Evolutionary conservation across 2,888 invertebrate genomes (phyloP).

Genomic region (Drosophila rubida): DNA sequence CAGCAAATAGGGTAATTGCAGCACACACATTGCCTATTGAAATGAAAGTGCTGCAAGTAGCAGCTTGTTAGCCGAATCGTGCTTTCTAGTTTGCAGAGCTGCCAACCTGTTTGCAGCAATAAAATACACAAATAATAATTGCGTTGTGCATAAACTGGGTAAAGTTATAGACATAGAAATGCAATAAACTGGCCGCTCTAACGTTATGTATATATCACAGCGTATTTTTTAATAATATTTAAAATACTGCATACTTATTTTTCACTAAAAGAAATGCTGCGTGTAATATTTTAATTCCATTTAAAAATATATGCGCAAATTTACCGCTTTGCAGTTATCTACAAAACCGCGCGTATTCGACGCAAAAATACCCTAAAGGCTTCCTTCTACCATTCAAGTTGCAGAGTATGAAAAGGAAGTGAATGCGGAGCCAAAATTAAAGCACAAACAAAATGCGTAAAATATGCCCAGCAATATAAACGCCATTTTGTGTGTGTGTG

Average conservation of each 20-base stretch:
- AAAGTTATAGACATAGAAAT: constrained; percentile 15
- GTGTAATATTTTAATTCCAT: constrained; percentile 55
- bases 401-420: background rate
- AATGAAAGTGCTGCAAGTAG: constrained; percentile 19
- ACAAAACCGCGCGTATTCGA: background rate
- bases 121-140: constrained; percentile 18
- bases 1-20: constrained; percentile 2
- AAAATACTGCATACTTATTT: constrained; percentile 7
- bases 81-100: constrained; percentile 18
- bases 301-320: constrained; percentile 44
- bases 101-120: constrained; percentile 28
- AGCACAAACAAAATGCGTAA: constrained; percentile 74
- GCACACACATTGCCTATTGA: background rate
- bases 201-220: constrained; percentile 33
- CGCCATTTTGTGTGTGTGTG: constrained; percentile 76
- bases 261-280: constrained; percentile 5
- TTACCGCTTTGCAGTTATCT: constrained; percentile 32
- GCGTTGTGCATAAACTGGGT: constrained; percentile 24
- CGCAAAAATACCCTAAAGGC: constrained; percentile 1
- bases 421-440: constrained; percentile 65
- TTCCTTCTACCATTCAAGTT: constrained; percentile 4
- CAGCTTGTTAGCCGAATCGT: constrained; percentile 9
- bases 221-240: constrained; percentile 1
- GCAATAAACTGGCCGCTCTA: constrained; percentile 30
- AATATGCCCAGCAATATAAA: constrained; percentile 67